Base-by-base conservation (phyloP, 2,888 invertebrate species). In the Cosmopolites sordidus region DNA sequence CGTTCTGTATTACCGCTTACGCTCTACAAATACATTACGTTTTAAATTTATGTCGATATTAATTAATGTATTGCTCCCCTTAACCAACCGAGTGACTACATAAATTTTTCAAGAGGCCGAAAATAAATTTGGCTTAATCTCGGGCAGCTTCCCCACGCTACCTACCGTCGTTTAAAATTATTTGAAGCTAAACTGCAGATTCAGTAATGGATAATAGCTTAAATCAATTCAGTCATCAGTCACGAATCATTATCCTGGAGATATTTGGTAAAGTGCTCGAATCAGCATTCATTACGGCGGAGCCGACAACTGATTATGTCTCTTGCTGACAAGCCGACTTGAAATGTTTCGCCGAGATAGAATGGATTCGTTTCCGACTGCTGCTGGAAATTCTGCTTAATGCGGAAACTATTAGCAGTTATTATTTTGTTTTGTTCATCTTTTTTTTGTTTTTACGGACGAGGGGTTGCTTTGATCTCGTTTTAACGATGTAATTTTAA, bases 211-310 rank as follows among this genome's bases (percentile, higher is more conserved):
- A 64, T 60, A 66, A 64, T 67, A 64, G 66, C 66, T 66, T 61
- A 63, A 67, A 69, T 69, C 69, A 69, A 69, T 70, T 69, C 66
- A 67, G 67, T 67, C 66, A 67, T 67, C 66, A 66, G 66, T 66
- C 68, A 66, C 66, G 62, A 64, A 68, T 66, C 68, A 71, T 70
- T 70, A 71, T 71, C 67, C 65, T 61, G 57, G 61, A 63, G 58
- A 58, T 51, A 51, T 58, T 51, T 49, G 48, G 63, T 58, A 60
- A 60, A 54, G 59, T 58, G 56, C 61, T 68, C 68, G 67, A 70
- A 61, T 69, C 70, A 69, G 69, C 68, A 64, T 66, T 69, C 67
- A 67, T 68, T 68, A 67, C 60, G 56, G 49, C 40, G 48, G 46
- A 57, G 57, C 52, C 51, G 56, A 59, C 55, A 57, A 57, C 54